phyloP scores from a whole-genome alignment of 30 jellyfish, hydroid and myxozoan genomes.

The Hydra vulgaris region DNA sequence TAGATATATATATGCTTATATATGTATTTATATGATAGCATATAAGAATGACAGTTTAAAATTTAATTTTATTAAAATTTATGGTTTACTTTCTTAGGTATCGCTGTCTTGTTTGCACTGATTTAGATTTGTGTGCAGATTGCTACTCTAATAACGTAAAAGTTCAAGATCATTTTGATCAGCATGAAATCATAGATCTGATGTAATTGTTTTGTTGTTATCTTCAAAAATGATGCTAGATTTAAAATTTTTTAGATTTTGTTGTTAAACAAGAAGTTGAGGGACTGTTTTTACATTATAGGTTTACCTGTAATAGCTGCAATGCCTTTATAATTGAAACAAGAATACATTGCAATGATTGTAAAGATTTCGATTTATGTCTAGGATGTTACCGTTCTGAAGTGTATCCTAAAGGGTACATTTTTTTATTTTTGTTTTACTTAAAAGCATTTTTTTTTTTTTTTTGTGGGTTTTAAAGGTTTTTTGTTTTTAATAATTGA shows the following conservation, averaged over 20 bases:
- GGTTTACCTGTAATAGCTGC: slow-evolving; percentile 73
- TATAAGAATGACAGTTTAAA: too few relatives aligned
- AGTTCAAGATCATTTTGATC: slow-evolving; percentile 61
- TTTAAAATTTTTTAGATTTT: not conserved
- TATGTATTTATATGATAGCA: too few relatives aligned
- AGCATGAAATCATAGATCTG: slow-evolving; percentile 62
- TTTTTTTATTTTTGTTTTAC: not conserved
- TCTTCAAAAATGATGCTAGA: not conserved
- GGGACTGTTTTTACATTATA: not conserved
- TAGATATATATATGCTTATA: too few relatives aligned
- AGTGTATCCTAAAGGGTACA: slow-evolving; percentile 44
- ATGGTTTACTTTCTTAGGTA: slow-evolving; percentile 3
- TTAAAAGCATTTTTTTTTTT: too few relatives aligned
- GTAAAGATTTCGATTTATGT: slow-evolving; percentile 77
- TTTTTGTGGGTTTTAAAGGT: not conserved
- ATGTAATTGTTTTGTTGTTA: slow-evolving; percentile 22
- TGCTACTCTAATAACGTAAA: slow-evolving; percentile 45
- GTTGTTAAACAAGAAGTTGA: not conserved
- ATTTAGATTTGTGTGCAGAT: slow-evolving; percentile 66
- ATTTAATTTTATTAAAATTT: too few relatives aligned
- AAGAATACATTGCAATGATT: slow-evolving; percentile 65
- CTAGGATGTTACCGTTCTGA: slow-evolving; percentile 62
- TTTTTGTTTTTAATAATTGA: not conserved
- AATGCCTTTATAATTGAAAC: slow-evolving; percentile 76
- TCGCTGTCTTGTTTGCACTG: slow-evolving; percentile 73